Percentiles rank a stretch among this genome's conserved stretches.
Conservation (phyloP, 2,888 invertebrate genomes). For the Thera britannica region DNA sequence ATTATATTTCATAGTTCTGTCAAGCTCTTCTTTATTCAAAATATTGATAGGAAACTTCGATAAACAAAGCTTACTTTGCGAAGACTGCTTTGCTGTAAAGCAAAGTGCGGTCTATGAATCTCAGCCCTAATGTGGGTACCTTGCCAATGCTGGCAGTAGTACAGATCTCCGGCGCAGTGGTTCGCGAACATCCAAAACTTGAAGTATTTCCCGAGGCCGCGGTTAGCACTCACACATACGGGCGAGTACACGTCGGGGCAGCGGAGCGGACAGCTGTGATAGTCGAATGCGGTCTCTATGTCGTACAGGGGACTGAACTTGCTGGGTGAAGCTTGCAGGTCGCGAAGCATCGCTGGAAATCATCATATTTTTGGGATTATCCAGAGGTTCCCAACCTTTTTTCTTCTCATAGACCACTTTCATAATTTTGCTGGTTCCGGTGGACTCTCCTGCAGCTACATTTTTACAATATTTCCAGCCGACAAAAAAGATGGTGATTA, state of each 20-base stretch:
- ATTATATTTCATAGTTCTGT: too few species aligned
- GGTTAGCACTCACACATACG: constrained; percentile 59
- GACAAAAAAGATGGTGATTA: too few species aligned
- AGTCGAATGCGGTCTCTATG: constrained; percentile 49
- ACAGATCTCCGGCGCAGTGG: constrained; percentile 61
- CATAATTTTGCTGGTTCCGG: too few species aligned
- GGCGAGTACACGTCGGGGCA: constrained; percentile 60
- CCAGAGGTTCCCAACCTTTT: too few species aligned
- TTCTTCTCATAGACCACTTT: too few species aligned
- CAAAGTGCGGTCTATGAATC: too few species aligned
- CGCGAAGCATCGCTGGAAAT: neutral
- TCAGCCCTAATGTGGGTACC: constrained; percentile 47
- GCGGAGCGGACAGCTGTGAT: constrained; percentile 55
- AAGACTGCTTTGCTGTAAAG: too few species aligned
- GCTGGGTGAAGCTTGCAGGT: neutral
- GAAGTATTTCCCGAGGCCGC: constrained; percentile 54
- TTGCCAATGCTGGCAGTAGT: constrained; percentile 60
- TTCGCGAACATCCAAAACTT: constrained; percentile 63
- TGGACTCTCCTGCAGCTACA: too few species aligned
- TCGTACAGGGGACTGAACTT: constrained; percentile 48
- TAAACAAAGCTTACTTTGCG: too few species aligned
- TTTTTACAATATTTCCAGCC: too few species aligned
- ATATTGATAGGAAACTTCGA: too few species aligned
- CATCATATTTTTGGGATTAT: neutral
- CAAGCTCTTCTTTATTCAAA: too few species aligned